Conservation (phyloP, 1,140 invertebrate genomes). For the Drosophila bipectinata region DNA sequence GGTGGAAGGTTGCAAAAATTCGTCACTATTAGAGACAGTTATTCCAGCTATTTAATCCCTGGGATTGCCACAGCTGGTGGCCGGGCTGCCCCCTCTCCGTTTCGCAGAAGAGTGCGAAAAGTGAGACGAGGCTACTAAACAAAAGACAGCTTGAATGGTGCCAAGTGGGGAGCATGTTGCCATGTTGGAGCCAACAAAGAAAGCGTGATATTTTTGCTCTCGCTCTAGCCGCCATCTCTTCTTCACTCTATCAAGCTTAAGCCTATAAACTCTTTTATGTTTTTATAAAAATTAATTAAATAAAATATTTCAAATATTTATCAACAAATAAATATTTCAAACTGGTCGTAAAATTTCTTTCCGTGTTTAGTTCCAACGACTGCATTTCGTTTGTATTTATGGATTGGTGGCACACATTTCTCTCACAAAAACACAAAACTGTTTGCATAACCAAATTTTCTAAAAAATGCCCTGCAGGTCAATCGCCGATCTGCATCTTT, state of each 20-base stretch:
- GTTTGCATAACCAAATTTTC: constrained; percentile 74
- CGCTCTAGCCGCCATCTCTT: constrained; percentile 15
- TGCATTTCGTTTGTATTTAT: constrained; percentile 26
- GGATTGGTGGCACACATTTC: constrained; percentile 20
- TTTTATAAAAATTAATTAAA: no score
- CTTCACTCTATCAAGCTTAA: constrained; percentile 16
- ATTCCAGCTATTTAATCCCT: background rate
- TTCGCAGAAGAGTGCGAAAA: constrained; percentile 59
- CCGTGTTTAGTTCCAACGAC: constrained; percentile 23
- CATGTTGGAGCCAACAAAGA: constrained; percentile 39
- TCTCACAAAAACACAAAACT: constrained; percentile 33
- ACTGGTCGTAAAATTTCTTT: constrained; percentile 1
- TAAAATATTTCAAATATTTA: background rate
- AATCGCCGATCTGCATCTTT: constrained; percentile 1
- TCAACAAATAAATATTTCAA: background rate
- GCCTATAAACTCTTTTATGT: background rate
- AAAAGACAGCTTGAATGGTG: constrained; percentile 34
- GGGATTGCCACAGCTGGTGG: constrained; percentile 4
- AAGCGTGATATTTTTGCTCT: constrained; percentile 17
- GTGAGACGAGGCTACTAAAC: constrained; percentile 28
- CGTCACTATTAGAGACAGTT: constrained; percentile 23
- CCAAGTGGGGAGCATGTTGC: constrained; percentile 43
- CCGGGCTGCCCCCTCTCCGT: background rate
- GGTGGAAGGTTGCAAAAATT: constrained; percentile 24
- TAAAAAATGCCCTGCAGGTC: constrained; percentile 22